Conservation (phyloP, 1,140 invertebrate genomes). For the Hylaeus anthracinus region DNA sequence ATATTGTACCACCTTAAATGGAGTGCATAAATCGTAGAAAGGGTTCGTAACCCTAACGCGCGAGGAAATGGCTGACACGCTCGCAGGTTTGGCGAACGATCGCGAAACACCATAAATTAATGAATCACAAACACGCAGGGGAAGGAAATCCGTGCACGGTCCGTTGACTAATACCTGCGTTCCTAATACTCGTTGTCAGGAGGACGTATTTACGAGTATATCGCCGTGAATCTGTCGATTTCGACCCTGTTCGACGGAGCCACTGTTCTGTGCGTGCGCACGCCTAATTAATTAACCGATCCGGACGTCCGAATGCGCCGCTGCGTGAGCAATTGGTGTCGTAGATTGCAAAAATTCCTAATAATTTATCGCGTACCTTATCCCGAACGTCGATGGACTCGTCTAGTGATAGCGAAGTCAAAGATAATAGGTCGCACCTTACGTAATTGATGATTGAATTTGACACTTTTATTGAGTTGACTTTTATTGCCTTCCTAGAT, state of each 20-base stretch:
- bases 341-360: slow-evolving; percentile 18
- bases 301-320: slow-evolving; percentile 19
- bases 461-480: too few relatives aligned
- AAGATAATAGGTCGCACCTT: too few relatives aligned
- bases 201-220: slow-evolving; percentile 48
- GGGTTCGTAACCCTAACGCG: too few relatives aligned
- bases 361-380: slow-evolving; percentile 33
- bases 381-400: background rate
- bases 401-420: background rate
- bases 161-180: slow-evolving; percentile 25
- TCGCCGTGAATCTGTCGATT: slow-evolving; percentile 48
- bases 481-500: too few relatives aligned
- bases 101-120: slow-evolving; percentile 49
- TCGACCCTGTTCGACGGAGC: slow-evolving; percentile 23
- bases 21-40: too few relatives aligned
- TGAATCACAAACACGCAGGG: slow-evolving; percentile 25
- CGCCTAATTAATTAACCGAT: slow-evolving; percentile 54
- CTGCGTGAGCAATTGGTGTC: background rate
- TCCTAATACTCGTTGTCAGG: slow-evolving; percentile 33
- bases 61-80: slow-evolving; percentile 15
- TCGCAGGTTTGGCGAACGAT: slow-evolving; percentile 37
- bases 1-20: too few relatives aligned
- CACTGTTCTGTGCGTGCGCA: background rate
- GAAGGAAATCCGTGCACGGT: slow-evolving; percentile 27
- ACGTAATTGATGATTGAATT: too few relatives aligned